Percentiles rank a stretch among this genome's conserved stretches.
phyloP scores from a whole-genome alignment of 2,888 invertebrate genomes.

The Phengaris arion region DNA sequence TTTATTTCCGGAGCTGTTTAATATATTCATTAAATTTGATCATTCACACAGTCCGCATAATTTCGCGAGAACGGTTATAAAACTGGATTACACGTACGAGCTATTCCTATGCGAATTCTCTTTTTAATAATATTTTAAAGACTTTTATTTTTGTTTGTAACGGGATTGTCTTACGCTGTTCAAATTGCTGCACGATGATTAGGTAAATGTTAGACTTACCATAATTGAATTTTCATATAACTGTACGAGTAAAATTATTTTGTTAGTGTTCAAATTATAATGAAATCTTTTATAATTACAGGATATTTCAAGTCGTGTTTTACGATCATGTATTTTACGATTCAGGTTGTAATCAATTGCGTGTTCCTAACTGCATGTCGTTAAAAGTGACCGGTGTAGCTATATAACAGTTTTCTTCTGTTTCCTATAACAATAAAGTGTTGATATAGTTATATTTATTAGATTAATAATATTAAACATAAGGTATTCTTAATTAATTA shows the following conservation, averaged over 20 bases:
- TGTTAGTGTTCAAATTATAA: background rate
- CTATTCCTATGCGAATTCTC: slow-evolving; percentile 20
- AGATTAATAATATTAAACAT: too few species aligned
- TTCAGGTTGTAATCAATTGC: background rate
- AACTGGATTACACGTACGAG: slow-evolving; percentile 24
- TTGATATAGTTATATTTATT: too few species aligned
- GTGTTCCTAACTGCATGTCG: too few species aligned
- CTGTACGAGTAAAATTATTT: background rate
- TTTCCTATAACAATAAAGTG: too few species aligned
- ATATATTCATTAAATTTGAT: slow-evolving; percentile 28
- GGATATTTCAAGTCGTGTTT: background rate
- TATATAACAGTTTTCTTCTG: too few species aligned
- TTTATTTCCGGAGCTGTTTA: slow-evolving; percentile 19
- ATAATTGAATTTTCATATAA: background rate
- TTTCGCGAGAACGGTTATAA: slow-evolving; percentile 26
- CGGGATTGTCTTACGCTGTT: background rate
- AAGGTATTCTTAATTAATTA: background rate
- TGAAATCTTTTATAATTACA: background rate
- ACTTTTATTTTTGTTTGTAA: slow-evolving; percentile 26
- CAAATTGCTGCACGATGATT: background rate
- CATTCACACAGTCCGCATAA: slow-evolving; percentile 25
- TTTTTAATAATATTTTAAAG: slow-evolving; percentile 17
- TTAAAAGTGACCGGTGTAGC: too few species aligned
- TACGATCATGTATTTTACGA: background rate
- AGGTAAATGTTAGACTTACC: background rate